Evolutionary conservation across 92 coral and sea anemone genomes (phyloP).

Genomic region (Siderastrea radians): DNA sequence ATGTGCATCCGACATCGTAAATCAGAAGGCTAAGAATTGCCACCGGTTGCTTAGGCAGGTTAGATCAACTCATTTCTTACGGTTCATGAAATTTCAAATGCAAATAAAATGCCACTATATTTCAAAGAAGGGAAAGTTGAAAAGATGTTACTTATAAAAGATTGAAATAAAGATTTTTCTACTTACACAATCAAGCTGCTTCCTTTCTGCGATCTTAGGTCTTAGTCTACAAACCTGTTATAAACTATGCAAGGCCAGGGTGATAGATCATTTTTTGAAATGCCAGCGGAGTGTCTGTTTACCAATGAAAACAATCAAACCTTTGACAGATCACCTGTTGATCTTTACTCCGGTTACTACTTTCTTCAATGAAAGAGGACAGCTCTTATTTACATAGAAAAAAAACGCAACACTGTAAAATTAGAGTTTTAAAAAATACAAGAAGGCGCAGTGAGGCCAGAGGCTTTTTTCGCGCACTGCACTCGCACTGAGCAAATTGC

Average conservation of each 20-base stretch:
- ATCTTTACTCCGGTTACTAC: neutral
- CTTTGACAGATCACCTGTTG: slow-evolving; percentile 37
- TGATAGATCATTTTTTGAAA: slow-evolving; percentile 9
- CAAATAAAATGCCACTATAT: neutral
- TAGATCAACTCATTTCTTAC: neutral
- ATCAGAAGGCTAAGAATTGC: neutral
- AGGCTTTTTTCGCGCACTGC: no score
- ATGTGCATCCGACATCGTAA: neutral
- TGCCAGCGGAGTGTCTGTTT: neutral
- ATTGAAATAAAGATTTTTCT: neutral
- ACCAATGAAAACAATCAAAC: slow-evolving; percentile 2
- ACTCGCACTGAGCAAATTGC: no score
- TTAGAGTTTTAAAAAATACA: no score
- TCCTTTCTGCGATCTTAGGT: neutral
- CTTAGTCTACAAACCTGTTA: neutral
- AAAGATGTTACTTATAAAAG: neutral
- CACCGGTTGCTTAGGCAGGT: slow-evolving; percentile 15
- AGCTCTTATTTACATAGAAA: no score
- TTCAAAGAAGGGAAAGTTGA: neutral
- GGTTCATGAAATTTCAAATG: neutral
- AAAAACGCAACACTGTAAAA: no score
- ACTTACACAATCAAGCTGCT: neutral
- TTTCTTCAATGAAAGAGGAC: neutral
- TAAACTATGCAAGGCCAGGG: slow-evolving; percentile 13
- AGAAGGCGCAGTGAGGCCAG: no score